phyloP scores from a whole-genome alignment of 2,888 invertebrate species.

The Heliconius ethilla region DNA sequence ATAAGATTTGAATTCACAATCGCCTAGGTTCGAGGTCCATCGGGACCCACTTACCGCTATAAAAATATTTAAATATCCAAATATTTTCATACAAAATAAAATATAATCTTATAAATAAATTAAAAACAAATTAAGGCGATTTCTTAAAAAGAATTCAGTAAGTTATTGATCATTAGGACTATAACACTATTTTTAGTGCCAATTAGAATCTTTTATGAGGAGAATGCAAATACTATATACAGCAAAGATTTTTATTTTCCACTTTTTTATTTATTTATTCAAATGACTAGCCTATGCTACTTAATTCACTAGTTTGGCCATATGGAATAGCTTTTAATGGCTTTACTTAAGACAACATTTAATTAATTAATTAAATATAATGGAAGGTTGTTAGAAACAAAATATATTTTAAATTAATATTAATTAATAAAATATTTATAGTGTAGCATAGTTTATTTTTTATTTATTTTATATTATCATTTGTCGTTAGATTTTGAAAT shows the following conservation, averaged over 20 bases:
- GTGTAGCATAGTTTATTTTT: too few species aligned
- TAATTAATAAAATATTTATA: neutral
- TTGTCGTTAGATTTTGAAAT: conserved; percentile 46
- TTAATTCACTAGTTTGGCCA: neutral
- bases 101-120: conserved; percentile 7
- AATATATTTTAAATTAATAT: neutral
- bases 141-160: conserved; percentile 6
- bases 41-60: neutral
- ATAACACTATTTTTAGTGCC: conserved; percentile 8
- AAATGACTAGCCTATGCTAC: conserved; percentile 9
- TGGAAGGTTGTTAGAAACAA: neutral
- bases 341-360: neutral
- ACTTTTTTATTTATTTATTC: conserved; percentile 9
- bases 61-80: neutral
- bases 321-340: neutral
- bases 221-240: conserved; percentile 7
- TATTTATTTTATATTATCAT: neutral
- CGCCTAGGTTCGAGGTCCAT: too few species aligned
- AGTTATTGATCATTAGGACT: conserved; percentile 5
- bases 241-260: neutral
- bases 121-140: conserved; percentile 1
- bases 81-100: neutral
- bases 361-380: neutral
- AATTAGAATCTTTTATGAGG: conserved; percentile 8
- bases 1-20: too few species aligned